Base-by-base conservation (phyloP, 1,140 invertebrate species). In the Magallana gigas region DNA sequence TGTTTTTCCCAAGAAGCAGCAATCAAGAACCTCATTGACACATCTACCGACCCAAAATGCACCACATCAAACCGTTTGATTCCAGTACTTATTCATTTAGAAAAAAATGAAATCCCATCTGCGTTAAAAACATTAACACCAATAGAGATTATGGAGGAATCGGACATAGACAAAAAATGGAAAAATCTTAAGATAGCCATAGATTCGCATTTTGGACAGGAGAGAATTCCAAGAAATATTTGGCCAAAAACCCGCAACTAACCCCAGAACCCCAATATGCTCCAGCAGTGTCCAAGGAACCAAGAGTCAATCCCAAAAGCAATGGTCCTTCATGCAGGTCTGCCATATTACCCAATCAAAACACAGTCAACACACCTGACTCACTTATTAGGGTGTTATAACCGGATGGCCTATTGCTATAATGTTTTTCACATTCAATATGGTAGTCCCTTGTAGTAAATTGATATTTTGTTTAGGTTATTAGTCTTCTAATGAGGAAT, bases 1-100 rank as follows among this genome's bases (percentile, higher is more conserved):
- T 56, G 57, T 56, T 82, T 56, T 82, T 57, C n/a, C 14, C 80
- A 82, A 14, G 57, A 56, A 56, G 80, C 80, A n/a, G 48, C 80
- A 8, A 56, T 82, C 36, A 57, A 82, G 36, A 82, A 82, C 18
- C 80, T 82, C 14, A 82, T 82, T 14, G 80, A 82, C 12, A n/a
- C 48, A 82, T 56, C 48, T 7, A 82, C 9, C 6, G n/a, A n/a
- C 16, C 48, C 48, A 14, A 56, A 58, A 18, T 57, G 80, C 11
- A 8, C 57, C 18, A n/a, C 48, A 8, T 82, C 80, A 8, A 16
- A 58, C 6, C 80, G 57, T 7, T 36, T 82, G 18, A 82, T 82
- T 82, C 80, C 80, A n/a, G 5, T 82, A 18, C 18, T 48, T 11
- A 48, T 82, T 23, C 18, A 82, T 58, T 16, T 82, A 18, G 8